Conservation (phyloP, 1,140 invertebrate genomes). For the Laodelphax striatellus region DNA sequence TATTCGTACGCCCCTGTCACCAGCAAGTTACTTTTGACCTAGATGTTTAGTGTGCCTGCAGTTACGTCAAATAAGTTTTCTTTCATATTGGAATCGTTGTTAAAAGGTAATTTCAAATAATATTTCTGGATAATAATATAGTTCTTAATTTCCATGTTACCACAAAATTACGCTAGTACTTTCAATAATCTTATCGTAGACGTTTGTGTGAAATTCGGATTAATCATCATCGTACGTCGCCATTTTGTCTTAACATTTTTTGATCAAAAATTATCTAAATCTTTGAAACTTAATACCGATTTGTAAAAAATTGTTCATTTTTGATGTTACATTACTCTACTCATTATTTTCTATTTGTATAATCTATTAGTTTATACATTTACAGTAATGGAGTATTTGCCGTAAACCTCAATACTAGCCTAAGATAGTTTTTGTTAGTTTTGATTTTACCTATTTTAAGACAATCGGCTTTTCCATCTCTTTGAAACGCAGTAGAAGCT, state of each 20-base stretch:
- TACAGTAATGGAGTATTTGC: too few species aligned
- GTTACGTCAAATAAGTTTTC: conserved; percentile 13
- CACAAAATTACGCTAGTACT: neutral
- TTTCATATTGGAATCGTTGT: neutral
- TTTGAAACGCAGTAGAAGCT: neutral
- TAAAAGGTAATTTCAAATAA: neutral
- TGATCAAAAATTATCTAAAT: conserved; percentile 5
- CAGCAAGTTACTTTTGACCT: conserved; percentile 14
- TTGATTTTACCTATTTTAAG: too few species aligned
- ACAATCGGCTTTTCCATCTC: neutral
- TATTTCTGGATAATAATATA: neutral
- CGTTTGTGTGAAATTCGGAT: neutral
- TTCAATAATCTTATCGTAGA: neutral
- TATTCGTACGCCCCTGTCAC: conserved; percentile 15
- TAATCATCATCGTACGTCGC: conserved; percentile 11
- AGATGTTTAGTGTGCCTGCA: conserved; percentile 14
- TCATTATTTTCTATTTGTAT: too few species aligned
- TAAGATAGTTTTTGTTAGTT: too few species aligned
- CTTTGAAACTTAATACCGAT: neutral
- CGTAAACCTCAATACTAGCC: too few species aligned
- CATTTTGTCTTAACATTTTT: conserved; percentile 15
- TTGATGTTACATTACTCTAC: neutral
- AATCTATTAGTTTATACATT: too few species aligned
- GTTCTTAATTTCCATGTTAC: neutral
- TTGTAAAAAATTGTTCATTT: neutral